These are phyloP conservation scores for Micropterix aruncella DNA, from an alignment of 2,888 invertebrate genomes.

Conservation along the genomic window DNA sequence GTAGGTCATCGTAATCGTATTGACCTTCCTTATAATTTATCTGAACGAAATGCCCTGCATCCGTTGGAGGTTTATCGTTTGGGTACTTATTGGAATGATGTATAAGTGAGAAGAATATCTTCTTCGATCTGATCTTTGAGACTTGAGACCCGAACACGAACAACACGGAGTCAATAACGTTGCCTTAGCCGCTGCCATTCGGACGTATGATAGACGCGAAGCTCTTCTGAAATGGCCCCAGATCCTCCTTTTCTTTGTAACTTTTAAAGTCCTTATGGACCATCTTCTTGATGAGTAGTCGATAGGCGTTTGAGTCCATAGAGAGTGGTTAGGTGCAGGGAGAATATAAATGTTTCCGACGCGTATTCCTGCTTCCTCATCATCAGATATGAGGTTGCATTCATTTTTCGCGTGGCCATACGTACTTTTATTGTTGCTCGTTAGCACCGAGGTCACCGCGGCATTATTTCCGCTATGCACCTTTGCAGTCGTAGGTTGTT, in stretches of 20 bases:
- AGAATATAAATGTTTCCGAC: slow-evolving; percentile 79
- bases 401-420: too few relatives aligned
- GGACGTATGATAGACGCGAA: slow-evolving; percentile 86
- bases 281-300: slow-evolving; percentile 84
- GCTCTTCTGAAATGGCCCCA: slow-evolving; percentile 94
- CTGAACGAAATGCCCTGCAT: too few relatives aligned
- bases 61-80: too few relatives aligned
- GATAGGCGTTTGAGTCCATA: slow-evolving; percentile 60
- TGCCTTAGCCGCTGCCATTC: slow-evolving; percentile 89
- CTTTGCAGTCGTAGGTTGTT: too few relatives aligned
- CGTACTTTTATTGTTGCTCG: too few relatives aligned
- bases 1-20: too few relatives aligned
- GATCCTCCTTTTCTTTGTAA: slow-evolving; percentile 66
- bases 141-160: slow-evolving; percentile 90
- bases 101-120: too few relatives aligned
- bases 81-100: too few relatives aligned
- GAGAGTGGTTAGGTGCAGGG: slow-evolving; percentile 56
- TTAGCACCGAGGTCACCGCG: too few relatives aligned
- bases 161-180: slow-evolving; percentile 87
- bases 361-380: slow-evolving; percentile 56
- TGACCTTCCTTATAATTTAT: too few relatives aligned
- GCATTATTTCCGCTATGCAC: too few relatives aligned
- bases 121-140: slow-evolving; percentile 77
- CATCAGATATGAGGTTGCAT: slow-evolving; percentile 33
- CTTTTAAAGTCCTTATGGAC: slow-evolving; percentile 93